Percentiles rank a stretch among this genome's conserved stretches.
Evolutionary conservation across 2,113 vertebrate genomes (phyloP).

Genomic region (Eulemur rufifrons): DNA sequence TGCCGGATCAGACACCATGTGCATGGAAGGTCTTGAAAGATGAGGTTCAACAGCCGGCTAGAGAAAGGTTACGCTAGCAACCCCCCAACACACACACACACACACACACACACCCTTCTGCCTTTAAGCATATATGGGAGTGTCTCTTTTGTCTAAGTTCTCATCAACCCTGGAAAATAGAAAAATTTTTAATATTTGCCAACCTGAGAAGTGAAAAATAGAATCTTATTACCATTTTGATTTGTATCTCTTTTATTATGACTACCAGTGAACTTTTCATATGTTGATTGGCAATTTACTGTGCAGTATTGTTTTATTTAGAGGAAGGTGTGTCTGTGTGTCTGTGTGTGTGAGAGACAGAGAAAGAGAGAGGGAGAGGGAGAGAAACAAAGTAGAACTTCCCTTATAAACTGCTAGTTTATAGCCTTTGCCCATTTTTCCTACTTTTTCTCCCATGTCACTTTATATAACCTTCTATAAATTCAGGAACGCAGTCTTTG

Average conservation of each 20-base stretch:
- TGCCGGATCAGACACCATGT: background rate
- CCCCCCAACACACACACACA: rapidly evolving
- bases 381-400: background rate
- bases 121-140: background rate
- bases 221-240: constrained; percentile 52
- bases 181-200: background rate
- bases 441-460: background rate
- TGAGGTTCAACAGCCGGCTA: background rate
- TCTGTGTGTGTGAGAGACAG: background rate
- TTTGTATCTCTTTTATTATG: constrained; percentile 10
- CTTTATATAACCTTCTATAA: background rate
- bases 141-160: background rate
- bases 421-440: background rate
- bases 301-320: background rate
- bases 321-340: background rate
- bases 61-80: background rate
- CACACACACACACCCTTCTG: background rate
- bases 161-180: background rate
- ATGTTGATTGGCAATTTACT: background rate
- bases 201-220: constrained; percentile 4
- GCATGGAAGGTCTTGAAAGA: background rate
- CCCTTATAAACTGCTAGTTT: background rate
- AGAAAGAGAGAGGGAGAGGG: background rate
- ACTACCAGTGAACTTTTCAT: background rate
- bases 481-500: background rate